Evolutionary conservation across 2,113 vertebrate species (phyloP), one percentile per base, ranked within the genome.

Genomic region (Pholis gunnellus): DNA sequence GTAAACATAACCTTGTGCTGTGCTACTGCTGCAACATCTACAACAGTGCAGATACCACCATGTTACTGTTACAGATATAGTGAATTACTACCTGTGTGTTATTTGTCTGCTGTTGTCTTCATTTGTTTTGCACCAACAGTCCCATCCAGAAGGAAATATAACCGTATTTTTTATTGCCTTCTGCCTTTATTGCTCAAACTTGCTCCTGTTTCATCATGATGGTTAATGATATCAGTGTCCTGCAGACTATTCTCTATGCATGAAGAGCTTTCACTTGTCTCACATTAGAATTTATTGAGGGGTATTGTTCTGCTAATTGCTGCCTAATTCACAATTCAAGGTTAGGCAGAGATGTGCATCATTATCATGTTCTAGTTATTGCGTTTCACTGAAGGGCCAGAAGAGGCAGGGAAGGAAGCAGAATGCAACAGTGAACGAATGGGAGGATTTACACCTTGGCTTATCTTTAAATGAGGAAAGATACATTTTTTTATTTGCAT

Each of bases 171-270:
- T 80, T 74, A 52, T 72, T 88, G 52, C 59, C 25, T 36, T 34
- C 59, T 25, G 31, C 56, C 36, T 82, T 80, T 70, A 81, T 86
- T 83, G 31, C 68, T 60, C 50, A 2, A 81, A 57, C 46, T 42
- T 44, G 42, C 0, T 76, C 11, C 2, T 34, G 36, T 5, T 79
- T 83, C 70, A 65, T 60, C 54, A 0, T 18, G 6, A 5, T 4
- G 71, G 8, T 67, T 78, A 76, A 79, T 83, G 65, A 76, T 40
- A 56, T 40, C 29, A 69, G 15, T 50, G 66, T 71, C 31, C 69
- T 74, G 34, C 2, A 54, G 73, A 82, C 72, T 25, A 29, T 42
- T 75, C 8, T 68, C 0, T 72, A 5, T 66, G 0, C 69, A 13
- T 81, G 36, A 20, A 81, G 61, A 25, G 34, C 73, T 80, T 48